These are phyloP conservation scores for Valencia hispanica DNA, from an alignment of 2,797 vertebrate genomes.

Conservation along the genomic window DNA sequence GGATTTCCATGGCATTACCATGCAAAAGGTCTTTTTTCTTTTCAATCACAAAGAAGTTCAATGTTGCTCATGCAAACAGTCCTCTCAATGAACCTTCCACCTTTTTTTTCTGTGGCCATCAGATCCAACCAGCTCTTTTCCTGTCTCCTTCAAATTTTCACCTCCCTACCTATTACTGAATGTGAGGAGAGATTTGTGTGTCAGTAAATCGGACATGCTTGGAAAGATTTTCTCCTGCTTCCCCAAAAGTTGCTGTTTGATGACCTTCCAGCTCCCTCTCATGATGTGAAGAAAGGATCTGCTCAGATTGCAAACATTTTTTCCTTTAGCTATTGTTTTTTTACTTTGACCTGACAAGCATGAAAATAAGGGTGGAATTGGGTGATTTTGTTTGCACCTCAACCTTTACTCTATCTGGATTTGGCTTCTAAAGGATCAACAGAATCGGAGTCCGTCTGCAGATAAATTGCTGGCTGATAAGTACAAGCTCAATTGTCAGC, in stretches of 20 bases:
- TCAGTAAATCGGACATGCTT: constrained; percentile 55
- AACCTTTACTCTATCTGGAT: constrained; percentile 23
- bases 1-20: not conserved
- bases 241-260: constrained; percentile 58
- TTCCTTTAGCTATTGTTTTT: constrained; percentile 44
- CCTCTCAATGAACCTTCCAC: constrained; percentile 30
- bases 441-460: constrained; percentile 26
- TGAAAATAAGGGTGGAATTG: constrained; percentile 44
- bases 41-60: constrained; percentile 4
- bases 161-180: constrained; percentile 26
- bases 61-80: constrained; percentile 17
- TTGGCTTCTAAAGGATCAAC: constrained; percentile 49
- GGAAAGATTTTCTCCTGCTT: constrained; percentile 47
- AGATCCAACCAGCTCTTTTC: constrained; percentile 13
- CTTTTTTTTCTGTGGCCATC: constrained; percentile 14
- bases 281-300: constrained; percentile 41
- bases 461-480: constrained; percentile 27
- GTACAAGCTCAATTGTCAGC: constrained; percentile 33
- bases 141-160: constrained; percentile 23
- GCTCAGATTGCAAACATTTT: constrained; percentile 43
- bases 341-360: constrained; percentile 51
- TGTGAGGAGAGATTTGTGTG: constrained; percentile 36
- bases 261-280: constrained; percentile 50
- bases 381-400: constrained; percentile 33
- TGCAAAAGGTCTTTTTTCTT: not conserved